Evolutionary conservation across 1,140 invertebrate species (phyloP).

Genomic region (Pentalonia nigronervosa): DNA sequence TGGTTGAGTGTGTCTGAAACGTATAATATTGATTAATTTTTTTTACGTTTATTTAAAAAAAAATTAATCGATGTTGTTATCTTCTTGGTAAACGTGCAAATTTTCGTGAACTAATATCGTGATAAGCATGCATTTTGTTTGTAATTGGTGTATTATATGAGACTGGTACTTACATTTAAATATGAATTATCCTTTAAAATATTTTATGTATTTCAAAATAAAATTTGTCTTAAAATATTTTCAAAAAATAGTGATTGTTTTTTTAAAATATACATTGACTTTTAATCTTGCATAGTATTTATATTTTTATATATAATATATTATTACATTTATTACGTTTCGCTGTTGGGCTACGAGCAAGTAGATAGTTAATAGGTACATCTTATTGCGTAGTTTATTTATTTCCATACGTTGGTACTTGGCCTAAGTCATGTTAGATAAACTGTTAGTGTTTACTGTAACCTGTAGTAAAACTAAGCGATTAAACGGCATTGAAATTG

Average conservation of each 20-base stretch:
- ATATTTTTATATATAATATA: too few species aligned
- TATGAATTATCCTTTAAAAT: background rate
- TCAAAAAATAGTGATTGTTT: background rate
- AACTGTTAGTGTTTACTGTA: background rate
- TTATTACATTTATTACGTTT: too few species aligned
- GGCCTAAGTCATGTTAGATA: background rate
- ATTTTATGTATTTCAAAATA: background rate
- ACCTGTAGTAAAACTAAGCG: background rate
- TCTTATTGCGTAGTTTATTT: background rate
- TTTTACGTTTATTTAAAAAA: background rate
- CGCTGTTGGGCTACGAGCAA: too few species aligned
- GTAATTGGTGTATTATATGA: conserved; percentile 47
- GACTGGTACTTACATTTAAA: conserved; percentile 10
- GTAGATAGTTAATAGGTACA: background rate
- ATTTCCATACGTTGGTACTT: background rate
- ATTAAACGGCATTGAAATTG: background rate
- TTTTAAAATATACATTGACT: background rate
- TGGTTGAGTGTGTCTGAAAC: background rate
- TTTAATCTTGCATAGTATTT: background rate
- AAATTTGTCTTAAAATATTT: background rate
- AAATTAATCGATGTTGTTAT: background rate
- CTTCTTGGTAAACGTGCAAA: background rate
- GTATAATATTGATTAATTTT: background rate
- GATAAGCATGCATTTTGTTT: background rate
- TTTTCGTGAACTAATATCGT: background rate